Conservation (phyloP, 64 coral and sea anemone genomes). For the Pocillopora damicornis region DNA sequence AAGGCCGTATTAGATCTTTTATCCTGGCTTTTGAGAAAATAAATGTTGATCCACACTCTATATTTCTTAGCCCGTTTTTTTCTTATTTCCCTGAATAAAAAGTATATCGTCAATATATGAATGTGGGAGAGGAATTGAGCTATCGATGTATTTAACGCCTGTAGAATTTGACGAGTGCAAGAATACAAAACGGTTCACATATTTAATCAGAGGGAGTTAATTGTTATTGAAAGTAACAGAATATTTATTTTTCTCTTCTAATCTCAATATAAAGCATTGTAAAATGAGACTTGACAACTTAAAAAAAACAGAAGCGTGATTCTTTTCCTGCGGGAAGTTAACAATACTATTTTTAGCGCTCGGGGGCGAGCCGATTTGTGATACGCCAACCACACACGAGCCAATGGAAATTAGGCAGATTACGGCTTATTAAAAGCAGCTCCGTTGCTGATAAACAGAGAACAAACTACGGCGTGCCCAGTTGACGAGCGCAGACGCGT, state of each 20-base stretch:
- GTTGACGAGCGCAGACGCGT: neutral
- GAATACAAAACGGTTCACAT: no score
- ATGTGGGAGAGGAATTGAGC: no score
- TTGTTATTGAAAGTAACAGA: no score
- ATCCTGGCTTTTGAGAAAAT: neutral
- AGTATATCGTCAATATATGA: no score
- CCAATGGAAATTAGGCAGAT: neutral
- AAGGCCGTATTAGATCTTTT: neutral
- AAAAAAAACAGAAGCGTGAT: neutral
- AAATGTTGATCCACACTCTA: neutral
- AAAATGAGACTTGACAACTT: neutral
- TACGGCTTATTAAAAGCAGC: neutral
- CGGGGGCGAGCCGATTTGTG: neutral
- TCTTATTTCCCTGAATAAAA: no score
- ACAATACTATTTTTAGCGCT: neutral
- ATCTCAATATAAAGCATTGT: neutral
- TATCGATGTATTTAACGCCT: no score
- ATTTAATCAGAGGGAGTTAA: no score
- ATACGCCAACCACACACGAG: conserved; percentile 4
- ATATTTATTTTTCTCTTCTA: neutral
- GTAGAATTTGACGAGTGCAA: no score
- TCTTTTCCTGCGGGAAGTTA: neutral
- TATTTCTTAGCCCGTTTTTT: no score
- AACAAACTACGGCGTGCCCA: neutral
- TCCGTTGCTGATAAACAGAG: neutral